Evolutionary conservation across 2,888 invertebrate genomes (phyloP), one percentile per base, ranked within the genome.

Genomic region (Troides oblongomaculatus): DNA sequence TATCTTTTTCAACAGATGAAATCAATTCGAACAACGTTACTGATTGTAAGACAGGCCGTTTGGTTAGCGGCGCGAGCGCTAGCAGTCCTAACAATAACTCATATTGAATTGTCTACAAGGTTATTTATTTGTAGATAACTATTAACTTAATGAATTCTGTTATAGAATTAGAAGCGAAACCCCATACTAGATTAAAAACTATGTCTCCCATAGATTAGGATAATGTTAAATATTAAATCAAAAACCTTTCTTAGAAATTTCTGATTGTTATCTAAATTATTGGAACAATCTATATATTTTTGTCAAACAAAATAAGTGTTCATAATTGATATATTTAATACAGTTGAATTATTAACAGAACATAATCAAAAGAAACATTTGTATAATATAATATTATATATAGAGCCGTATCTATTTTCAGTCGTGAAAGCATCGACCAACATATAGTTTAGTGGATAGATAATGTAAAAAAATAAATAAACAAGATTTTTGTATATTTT

Each of bases 1-100:
- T 78, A 8, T 72, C 69, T 60, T 81, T 80, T 71, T 80, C 79
- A 65, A 85, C 83, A 75, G 85, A 87, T 81, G 92, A 90, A 82
- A 92, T 90, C 56, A 92, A 92, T 83, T 92, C 87, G 18, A 92
- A 92, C 80, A 73, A 91, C 80, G 73, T 87, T 66, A 85, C 88
- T 74, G 87, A 88, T 72, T 76, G 77, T 50, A 84, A 78, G 74
- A 81, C 78, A n/a, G 72, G 86, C 70, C 81, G 79, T 80, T 69
- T 81, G 74, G 77, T 80, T 30, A 77, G 74, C 76, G 79, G 77
- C 79, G 82, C 86, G 70, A 86, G 86, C 75, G 85, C 90, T 75
- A 82, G 87, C 73, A 90, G 89, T 83, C 90, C 91, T 69, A 92
- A 92, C 80, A 92, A 91, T 75, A 92, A 92, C 82, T 88, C 90